Evolutionary conservation across 2,113 vertebrate genomes (phyloP).

Genomic region (Ivindomyrus marchei): DNA sequence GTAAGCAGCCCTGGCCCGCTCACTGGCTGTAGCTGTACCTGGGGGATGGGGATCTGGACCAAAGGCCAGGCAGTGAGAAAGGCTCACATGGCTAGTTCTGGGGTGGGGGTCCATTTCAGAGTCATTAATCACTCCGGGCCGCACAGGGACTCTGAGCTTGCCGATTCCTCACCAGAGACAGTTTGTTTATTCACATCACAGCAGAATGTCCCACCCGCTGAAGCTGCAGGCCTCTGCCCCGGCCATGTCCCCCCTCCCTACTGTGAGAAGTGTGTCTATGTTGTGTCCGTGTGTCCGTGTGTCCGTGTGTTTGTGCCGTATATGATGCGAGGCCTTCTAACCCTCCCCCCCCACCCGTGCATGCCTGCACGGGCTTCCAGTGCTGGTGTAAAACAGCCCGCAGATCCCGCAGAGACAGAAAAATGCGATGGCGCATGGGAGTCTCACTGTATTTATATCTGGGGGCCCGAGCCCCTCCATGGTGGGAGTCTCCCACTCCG

Average conservation of each 20-base stretch:
- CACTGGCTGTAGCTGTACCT: constrained; percentile 17
- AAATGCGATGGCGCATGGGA: neutral
- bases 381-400: constrained; percentile 7
- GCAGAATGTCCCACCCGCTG: neutral
- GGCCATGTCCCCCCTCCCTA: neutral
- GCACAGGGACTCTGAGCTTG: constrained; percentile 44
- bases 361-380: neutral
- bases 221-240: neutral
- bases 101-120: constrained; percentile 28
- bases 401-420: neutral
- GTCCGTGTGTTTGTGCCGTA: neutral
- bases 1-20: neutral
- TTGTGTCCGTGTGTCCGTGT: neutral
- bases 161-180: constrained; percentile 35
- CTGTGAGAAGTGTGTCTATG: neutral
- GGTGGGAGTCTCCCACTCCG: neutral
- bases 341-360: neutral
- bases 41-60: constrained; percentile 23
- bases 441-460: neutral
- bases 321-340: neutral
- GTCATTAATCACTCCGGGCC: constrained; percentile 45
- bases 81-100: constrained; percentile 19
- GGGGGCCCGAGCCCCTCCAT: neutral
- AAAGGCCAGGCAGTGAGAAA: constrained; percentile 30
- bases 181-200: constrained; percentile 44